Base-by-base conservation (phyloP, 2,888 invertebrate species). In the Scaptodrosophila latifasciaeformis region DNA sequence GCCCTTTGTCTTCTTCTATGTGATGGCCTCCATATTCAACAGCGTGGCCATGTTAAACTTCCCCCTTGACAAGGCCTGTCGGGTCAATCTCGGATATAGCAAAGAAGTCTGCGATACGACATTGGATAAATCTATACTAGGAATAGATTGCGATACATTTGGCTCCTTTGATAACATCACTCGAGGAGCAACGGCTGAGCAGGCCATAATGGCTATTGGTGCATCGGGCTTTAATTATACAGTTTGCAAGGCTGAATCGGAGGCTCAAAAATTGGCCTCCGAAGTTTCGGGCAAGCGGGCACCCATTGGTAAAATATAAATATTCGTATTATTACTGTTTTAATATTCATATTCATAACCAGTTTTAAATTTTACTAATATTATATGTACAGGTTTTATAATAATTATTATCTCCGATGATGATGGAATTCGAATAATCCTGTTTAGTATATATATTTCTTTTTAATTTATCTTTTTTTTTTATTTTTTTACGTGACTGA, bases 171-270 rank as follows among this genome's bases (percentile, higher is more conserved):
- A 81, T 18, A 82, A 84, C 49, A 67, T 70, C 3, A 84, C 84
- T 2, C 34, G 62, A 1, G 65, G 74, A 1, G 74, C 84, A 2
- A 58, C 72, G 2, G 46, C 63, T 2, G 59, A 59, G 4, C 59
- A 81, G 31, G 52, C 53, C 21, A 49, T 61, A 29, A 49, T 80
- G 10, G 70, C 51, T 3, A 56, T 76, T 5, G 21, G 50, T 2
- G 74, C 81, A 1, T 19, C 57, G 4, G 77, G 72, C 24, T 84
- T 86, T 15, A 84, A 84, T 48, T 81, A 76, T 10, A 84, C 85
- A 1, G 86, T 86, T 9, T 87, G 86, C 63, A 82, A 84, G 50
- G 86, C 86, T 10, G 86, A 87, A 69, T 66, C 79, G 1, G 86
- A 86, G 52, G 81, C 85, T 0, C 86, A 87, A 54, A 83, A 78